Conservation (phyloP, 2,113 vertebrate species). For the Lathamus discolor region DNA sequence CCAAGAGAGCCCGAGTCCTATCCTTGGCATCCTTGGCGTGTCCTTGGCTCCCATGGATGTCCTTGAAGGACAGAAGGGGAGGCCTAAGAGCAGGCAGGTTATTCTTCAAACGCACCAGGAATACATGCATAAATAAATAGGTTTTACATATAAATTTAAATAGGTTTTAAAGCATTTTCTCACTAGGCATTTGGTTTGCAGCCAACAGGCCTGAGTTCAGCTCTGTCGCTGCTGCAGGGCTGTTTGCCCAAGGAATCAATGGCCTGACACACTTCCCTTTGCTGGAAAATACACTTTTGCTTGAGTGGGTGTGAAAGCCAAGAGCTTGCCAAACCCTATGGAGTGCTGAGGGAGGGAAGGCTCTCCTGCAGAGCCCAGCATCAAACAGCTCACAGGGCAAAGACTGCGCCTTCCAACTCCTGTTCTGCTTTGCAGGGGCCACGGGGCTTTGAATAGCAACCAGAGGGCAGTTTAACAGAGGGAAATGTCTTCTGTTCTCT, state of each 20-base stretch:
- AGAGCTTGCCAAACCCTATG: not conserved
- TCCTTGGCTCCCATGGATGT: not conserved
- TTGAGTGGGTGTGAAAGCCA: conserved; percentile 27
- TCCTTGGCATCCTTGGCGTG: not conserved
- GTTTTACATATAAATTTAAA: no score
- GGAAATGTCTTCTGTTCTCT: not conserved
- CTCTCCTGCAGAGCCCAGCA: not conserved
- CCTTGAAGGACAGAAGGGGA: not conserved
- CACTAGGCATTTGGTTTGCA: conserved; percentile 12
- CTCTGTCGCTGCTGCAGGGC: not conserved
- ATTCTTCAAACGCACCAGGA: not conserved
- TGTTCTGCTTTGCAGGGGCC: not conserved
- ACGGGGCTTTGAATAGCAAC: not conserved
- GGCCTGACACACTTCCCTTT: conserved; percentile 40
- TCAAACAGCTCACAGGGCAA: not conserved
- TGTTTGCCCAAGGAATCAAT: conserved; percentile 39
- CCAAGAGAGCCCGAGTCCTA: not conserved
- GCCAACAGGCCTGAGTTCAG: conserved; percentile 12
- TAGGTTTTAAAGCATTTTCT: not conserved
- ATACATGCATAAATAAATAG: not conserved
- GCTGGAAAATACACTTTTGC: conserved; percentile 27
- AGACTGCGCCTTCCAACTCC: not conserved
- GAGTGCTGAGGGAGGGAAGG: not conserved
- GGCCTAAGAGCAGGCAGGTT: not conserved
- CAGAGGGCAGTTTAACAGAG: not conserved